Percentiles rank a stretch among this genome's conserved stretches.
These are phyloP conservation scores for Latrodectus geometricus DNA, from an alignment of 1,140 invertebrate genomes.

Conservation along the genomic window DNA sequence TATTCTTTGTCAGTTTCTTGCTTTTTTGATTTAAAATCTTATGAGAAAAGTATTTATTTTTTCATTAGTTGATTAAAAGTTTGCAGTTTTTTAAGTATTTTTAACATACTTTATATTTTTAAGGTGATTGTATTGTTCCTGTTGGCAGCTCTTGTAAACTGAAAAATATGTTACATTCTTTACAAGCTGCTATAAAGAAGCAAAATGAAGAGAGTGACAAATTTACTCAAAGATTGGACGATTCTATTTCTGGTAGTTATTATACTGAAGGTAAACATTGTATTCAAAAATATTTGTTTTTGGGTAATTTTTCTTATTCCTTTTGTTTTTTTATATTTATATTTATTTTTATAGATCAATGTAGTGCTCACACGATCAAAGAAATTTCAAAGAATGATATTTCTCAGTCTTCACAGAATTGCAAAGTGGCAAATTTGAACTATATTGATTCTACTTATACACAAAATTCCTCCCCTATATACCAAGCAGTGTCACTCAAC, in stretches of 20 bases:
- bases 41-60: not conserved
- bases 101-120: too few relatives aligned
- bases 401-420: too few relatives aligned
- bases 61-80: not conserved
- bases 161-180: conserved; percentile 5
- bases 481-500: too few relatives aligned
- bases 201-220: conserved; percentile 15
- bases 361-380: too few relatives aligned
- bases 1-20: too few relatives aligned
- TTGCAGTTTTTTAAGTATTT: not conserved
- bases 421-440: too few relatives aligned
- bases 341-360: too few relatives aligned
- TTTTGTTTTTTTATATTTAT: not conserved
- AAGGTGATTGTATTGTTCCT: not conserved
- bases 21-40: too few relatives aligned
- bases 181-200: conserved; percentile 22
- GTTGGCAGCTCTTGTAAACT: not conserved
- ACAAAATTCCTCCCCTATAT: too few relatives aligned
- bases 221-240: conserved; percentile 8
- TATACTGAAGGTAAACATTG: not conserved
- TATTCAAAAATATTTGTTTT: too few relatives aligned
- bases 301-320: not conserved
- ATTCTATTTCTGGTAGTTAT: not conserved
- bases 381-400: too few relatives aligned
- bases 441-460: too few relatives aligned